These are phyloP conservation scores for Isotomurus palustris DNA, from an alignment of 2,888 invertebrate species.

Conservation along the genomic window DNA sequence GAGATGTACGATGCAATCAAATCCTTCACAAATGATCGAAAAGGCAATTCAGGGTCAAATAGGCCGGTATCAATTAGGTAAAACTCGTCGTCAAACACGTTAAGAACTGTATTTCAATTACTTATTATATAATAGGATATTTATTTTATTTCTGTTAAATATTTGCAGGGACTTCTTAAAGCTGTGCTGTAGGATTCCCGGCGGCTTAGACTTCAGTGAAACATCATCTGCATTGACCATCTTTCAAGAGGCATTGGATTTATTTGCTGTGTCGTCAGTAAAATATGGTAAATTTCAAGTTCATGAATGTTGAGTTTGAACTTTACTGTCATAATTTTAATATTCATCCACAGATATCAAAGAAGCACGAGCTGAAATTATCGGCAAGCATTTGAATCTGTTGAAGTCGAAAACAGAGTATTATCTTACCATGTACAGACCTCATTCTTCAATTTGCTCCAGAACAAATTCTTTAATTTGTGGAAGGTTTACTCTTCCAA, in stretches of 20 bases:
- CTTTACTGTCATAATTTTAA: neutral
- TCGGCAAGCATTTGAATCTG: slow-evolving; percentile 77
- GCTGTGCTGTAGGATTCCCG: slow-evolving; percentile 75
- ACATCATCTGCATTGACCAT: slow-evolving; percentile 64
- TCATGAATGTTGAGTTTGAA: neutral
- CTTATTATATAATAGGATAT: neutral
- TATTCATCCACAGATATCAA: slow-evolving; percentile 57
- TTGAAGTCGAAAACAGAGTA: slow-evolving; percentile 75
- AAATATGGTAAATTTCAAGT: slow-evolving; percentile 49
- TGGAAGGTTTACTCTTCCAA: slow-evolving; percentile 59
- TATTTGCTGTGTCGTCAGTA: slow-evolving; percentile 77
- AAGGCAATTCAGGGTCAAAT: neutral
- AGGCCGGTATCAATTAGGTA: slow-evolving; percentile 36
- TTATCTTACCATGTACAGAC: slow-evolving; percentile 73
- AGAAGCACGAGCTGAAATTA: slow-evolving; percentile 64
- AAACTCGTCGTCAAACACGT: neutral
- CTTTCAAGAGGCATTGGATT: slow-evolving; percentile 83
- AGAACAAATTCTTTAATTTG: slow-evolving; percentile 60
- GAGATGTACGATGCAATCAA: slow-evolving; percentile 33
- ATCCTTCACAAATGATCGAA: neutral
- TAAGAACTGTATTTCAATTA: neutral
- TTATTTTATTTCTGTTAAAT: neutral
- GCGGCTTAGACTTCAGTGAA: slow-evolving; percentile 69
- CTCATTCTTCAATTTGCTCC: slow-evolving; percentile 53
- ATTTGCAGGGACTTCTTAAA: slow-evolving; percentile 76